Conservation (phyloP, 2,888 invertebrate genomes). For the Kuschelorhynchus macadamiae region DNA sequence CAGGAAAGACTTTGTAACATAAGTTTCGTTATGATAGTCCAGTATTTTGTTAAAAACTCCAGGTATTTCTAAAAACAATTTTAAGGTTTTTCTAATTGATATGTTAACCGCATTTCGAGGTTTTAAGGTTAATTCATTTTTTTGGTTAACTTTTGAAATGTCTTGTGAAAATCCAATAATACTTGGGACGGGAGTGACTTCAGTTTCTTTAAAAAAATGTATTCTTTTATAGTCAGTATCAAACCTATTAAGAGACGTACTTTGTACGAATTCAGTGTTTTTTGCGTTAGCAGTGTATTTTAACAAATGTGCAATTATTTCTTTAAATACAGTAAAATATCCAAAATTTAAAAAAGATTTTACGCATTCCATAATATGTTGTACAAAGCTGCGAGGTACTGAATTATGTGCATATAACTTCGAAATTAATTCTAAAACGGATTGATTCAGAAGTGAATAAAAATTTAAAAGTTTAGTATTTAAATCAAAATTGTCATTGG, state of each 20-base stretch:
- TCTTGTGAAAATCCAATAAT: slow-evolving; percentile 16
- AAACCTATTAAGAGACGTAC: too few species aligned
- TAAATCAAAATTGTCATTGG: too few species aligned
- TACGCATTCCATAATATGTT: neutral
- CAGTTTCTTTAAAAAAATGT: slow-evolving; percentile 23
- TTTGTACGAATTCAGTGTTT: too few species aligned
- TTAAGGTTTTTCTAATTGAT: slow-evolving; percentile 13
- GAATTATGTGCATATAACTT: neutral
- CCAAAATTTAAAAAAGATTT: neutral
- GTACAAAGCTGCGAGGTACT: neutral
- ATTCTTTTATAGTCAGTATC: slow-evolving; percentile 37
- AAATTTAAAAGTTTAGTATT: neutral
- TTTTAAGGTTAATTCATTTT: neutral
- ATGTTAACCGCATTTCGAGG: slow-evolving; percentile 12
- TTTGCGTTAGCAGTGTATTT: too few species aligned
- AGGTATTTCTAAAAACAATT: slow-evolving; percentile 23
- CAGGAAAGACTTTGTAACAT: slow-evolving; percentile 1
- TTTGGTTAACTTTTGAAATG: neutral
- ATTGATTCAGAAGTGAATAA: neutral
- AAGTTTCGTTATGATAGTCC: slow-evolving; percentile 17
- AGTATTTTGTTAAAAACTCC: slow-evolving; percentile 13
- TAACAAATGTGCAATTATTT: too few species aligned
- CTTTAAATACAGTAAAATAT: neutral
- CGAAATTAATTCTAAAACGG: slow-evolving; percentile 1
- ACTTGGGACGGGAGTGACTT: slow-evolving; percentile 10